Conservation (phyloP, 2,888 invertebrate genomes). For the Acrobasis consociella region DNA sequence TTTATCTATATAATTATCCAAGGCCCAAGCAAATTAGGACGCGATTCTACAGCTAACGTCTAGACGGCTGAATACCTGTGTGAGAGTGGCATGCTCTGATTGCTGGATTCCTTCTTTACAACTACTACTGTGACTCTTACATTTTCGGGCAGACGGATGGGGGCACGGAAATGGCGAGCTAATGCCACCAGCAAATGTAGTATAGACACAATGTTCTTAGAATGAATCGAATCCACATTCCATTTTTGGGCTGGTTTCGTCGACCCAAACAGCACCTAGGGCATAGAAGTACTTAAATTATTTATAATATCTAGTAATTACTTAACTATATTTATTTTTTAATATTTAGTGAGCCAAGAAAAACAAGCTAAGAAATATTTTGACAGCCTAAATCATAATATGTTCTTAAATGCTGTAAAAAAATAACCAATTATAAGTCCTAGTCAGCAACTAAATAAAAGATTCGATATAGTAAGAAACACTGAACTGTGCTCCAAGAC, state of each 20-base stretch:
- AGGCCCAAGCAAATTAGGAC: background rate
- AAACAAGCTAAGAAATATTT: no score
- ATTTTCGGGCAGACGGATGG: conserved; percentile 97
- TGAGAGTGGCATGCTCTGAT: conserved; percentile 80
- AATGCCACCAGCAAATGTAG: conserved; percentile 96
- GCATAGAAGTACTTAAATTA: conserved; percentile 24
- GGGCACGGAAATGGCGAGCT: conserved; percentile 97
- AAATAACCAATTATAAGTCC: no score
- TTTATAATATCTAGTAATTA: no score
- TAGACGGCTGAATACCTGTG: conserved; percentile 73
- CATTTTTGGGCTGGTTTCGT: conserved; percentile 93
- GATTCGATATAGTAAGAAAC: no score
- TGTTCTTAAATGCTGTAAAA: no score
- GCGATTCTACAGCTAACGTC: no score
- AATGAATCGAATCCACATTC: conserved; percentile 98
- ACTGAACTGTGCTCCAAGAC: no score
- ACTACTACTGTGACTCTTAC: conserved; percentile 96
- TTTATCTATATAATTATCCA: background rate
- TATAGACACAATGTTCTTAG: conserved; percentile 98
- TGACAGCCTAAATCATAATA: no score
- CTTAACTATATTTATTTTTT: no score
- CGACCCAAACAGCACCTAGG: conserved; percentile 86
- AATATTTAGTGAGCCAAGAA: no score
- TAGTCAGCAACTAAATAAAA: no score
- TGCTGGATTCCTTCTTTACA: conserved; percentile 88